phyloP scores from a whole-genome alignment of 2,888 invertebrate species.

The Lepeophtheirus nordmannii region DNA sequence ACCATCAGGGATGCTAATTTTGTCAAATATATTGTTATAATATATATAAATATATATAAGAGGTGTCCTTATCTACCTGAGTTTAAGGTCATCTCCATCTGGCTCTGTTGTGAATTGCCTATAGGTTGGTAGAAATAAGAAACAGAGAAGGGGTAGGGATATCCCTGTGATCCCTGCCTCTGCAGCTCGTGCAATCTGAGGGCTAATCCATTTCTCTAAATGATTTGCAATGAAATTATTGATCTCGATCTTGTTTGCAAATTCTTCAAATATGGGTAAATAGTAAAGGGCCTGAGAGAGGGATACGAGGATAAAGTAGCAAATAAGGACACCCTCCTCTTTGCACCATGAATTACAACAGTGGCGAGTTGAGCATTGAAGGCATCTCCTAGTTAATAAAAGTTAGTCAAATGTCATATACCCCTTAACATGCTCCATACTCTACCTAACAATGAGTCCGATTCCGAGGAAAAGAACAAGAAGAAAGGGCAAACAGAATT shows the following conservation, averaged over 20 bases:
- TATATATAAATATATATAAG: no score
- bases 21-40: no score
- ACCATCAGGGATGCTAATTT: no score
- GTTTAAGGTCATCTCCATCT: no score
- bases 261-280: neutral
- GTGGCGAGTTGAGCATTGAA: conserved; percentile 18
- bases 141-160: conserved; percentile 10
- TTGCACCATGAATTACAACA: conserved; percentile 20
- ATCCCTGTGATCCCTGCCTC: conserved; percentile 2
- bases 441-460: conserved; percentile 14
- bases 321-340: conserved; percentile 4
- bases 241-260: neutral
- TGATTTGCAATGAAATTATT: neutral
- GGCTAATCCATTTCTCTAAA: neutral
- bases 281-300: neutral
- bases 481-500: conserved; percentile 14
- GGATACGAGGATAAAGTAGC: conserved; percentile 5
- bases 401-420: neutral
- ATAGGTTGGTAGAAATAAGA: conserved; percentile 10
- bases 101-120: neutral
- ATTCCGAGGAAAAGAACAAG: conserved; percentile 8
- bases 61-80: no score
- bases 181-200: neutral
- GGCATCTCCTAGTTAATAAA: conserved; percentile 4
- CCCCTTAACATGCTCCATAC: neutral